phyloP scores from a whole-genome alignment of 2,113 vertebrate species.

The Monopterus albus region DNA sequence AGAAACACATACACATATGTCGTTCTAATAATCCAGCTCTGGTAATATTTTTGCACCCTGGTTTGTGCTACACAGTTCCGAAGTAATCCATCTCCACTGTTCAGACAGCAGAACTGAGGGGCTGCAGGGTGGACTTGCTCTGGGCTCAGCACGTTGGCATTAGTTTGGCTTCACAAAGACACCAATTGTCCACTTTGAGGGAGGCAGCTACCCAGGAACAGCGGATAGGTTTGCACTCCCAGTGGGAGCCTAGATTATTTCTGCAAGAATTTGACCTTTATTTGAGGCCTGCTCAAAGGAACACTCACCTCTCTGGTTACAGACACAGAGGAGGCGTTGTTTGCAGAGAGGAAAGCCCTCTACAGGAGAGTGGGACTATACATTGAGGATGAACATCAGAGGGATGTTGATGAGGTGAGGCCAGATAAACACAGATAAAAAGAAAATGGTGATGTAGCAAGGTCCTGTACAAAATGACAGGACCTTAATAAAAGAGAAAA shows the following conservation, averaged over 20 bases:
- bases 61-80: background rate
- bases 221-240: slow-evolving; percentile 56
- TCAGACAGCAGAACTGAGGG: slow-evolving; percentile 28
- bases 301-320: slow-evolving; percentile 62
- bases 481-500: too few species aligned
- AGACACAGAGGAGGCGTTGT: slow-evolving; percentile 65
- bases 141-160: slow-evolving; percentile 43
- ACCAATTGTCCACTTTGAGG: slow-evolving; percentile 72
- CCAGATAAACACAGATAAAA: background rate
- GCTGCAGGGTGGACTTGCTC: slow-evolving; percentile 3
- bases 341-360: slow-evolving; percentile 47
- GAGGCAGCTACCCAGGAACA: slow-evolving; percentile 30
- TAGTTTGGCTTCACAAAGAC: slow-evolving; percentile 68
- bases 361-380: slow-evolving; percentile 19
- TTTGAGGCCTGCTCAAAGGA: slow-evolving; percentile 60
- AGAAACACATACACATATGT: background rate
- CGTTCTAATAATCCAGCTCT: background rate
- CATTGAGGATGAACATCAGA: slow-evolving; percentile 26
- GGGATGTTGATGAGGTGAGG: background rate
- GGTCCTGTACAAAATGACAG: too few species aligned
- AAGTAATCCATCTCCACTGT: background rate
- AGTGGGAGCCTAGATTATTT: slow-evolving; percentile 59
- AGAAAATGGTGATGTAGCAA: background rate
- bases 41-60: background rate
- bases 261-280: slow-evolving; percentile 50